A percentile compares a stretch with the other conserved stretches of the same genome.
phyloP scores from a whole-genome alignment of 2,113 vertebrate genomes.

The Podiceps cristatus region DNA sequence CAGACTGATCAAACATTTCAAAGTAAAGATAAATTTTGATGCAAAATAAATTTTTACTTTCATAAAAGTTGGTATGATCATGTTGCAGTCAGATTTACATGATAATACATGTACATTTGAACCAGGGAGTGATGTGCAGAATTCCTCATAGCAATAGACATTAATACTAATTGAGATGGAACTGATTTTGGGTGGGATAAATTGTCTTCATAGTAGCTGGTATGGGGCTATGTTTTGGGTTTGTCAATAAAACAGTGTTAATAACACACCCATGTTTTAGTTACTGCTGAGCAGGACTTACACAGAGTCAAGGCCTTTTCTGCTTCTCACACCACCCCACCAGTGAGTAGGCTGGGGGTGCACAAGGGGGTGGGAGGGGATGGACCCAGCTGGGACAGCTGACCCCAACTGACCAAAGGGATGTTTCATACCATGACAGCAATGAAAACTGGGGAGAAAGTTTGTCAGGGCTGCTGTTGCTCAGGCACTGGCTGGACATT shows the following conservation, averaged over 20 bases:
- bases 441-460: neutral
- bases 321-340: neutral
- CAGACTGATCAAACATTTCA: neutral
- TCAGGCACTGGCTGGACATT: neutral
- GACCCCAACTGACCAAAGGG: neutral
- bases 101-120: neutral
- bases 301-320: neutral
- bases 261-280: neutral
- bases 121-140: neutral
- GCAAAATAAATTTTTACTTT: neutral
- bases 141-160: neutral
- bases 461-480: neutral
- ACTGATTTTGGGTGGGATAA: neutral
- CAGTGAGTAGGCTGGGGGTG: accelerated
- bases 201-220: neutral
- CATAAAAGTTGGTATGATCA: neutral
- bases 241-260: neutral
- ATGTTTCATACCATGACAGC: too few relatives aligned
- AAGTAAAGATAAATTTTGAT: neutral
- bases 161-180: neutral
- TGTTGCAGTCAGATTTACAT: neutral
- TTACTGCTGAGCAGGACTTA: neutral
- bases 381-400: neutral
- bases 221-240: neutral
- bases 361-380: neutral